A percentile compares a stretch with the other conserved stretches of the same genome.
Evolutionary conservation across 2,113 vertebrate genomes (phyloP).

Genomic region (Caretta caretta): DNA sequence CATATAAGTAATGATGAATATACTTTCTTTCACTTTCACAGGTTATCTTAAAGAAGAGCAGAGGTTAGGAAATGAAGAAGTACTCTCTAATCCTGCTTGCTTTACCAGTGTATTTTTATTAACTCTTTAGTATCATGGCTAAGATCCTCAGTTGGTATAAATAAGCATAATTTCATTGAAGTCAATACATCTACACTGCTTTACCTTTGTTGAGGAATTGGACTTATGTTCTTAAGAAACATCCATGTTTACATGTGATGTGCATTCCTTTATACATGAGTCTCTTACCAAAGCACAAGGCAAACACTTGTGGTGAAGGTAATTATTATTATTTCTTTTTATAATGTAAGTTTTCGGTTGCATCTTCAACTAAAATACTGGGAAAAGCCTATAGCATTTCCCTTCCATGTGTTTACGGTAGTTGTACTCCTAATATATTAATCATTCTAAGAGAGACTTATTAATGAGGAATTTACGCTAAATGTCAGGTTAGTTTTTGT

Average conservation of each 20-base stretch:
- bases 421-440: background rate
- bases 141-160: background rate
- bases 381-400: background rate
- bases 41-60: conserved; percentile 84
- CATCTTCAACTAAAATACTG: background rate
- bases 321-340: background rate
- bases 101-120: background rate
- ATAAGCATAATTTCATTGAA: background rate
- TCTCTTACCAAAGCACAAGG: background rate
- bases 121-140: background rate
- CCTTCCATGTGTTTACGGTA: background rate
- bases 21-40: conserved; percentile 58
- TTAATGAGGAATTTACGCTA: background rate
- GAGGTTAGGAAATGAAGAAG: conserved; percentile 76
- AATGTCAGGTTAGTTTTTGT: background rate
- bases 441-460: background rate
- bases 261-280: background rate
- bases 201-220: background rate
- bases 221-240: background rate
- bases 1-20: conserved; percentile 36
- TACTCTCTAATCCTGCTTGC: conserved; percentile 6
- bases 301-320: background rate
- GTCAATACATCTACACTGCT: background rate
- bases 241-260: background rate
- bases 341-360: background rate